Base-by-base conservation (phyloP, 2,113 vertebrate genomes). In the Geococcyx californianus region DNA sequence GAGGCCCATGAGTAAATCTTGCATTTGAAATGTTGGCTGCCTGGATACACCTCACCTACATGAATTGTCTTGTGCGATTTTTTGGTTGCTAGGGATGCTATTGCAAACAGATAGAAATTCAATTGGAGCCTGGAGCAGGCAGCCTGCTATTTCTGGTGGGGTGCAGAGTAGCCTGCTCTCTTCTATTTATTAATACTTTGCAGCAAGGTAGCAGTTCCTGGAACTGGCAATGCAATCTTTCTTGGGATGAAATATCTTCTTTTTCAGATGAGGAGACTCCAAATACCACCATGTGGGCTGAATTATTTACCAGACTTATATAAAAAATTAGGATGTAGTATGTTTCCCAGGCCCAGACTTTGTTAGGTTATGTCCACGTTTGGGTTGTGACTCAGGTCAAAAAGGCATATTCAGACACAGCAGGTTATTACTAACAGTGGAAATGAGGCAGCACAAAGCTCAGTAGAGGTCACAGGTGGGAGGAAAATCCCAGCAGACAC, bases 51-150 rank as follows among this genome's bases (percentile, higher is more conserved):
- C 90, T 96, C 86, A 94, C 96, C 90, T 96, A 87, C 90, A 76
- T 23, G 76, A 92, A 92, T 96, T 92, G 66, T 93, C 94, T 95
- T 94, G 76, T 89, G 60, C 9, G 11, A 87, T 90, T 90, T 42
- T 93, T 92, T 89, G 90, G 94, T 97, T 94, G 83, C 92, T 96
- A 97, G 93, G 93, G 94, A 93, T 96, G 92, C 63, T 96, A 75
- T 78, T 8, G 3, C 92, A 96, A 96, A 90, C 68, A 92, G 93
- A 90, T 20, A 2, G 88, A 94, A 92, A 93, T 93, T 96, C 90
- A 87, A 59, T 51, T 82, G 92, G 69, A 96, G 49, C 62, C 34
- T 72, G 23, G 44, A 94, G 66, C 83, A 90, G 68, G 68, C 83
- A 92, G 77, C 33, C 38, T 92, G 44, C 76, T 94, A 14, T 93